Percentiles rank a stretch among this genome's conserved stretches.
These are phyloP conservation scores for Syngnathus scovelli DNA, from an alignment of 2,113 vertebrate genomes.

Conservation along the genomic window DNA sequence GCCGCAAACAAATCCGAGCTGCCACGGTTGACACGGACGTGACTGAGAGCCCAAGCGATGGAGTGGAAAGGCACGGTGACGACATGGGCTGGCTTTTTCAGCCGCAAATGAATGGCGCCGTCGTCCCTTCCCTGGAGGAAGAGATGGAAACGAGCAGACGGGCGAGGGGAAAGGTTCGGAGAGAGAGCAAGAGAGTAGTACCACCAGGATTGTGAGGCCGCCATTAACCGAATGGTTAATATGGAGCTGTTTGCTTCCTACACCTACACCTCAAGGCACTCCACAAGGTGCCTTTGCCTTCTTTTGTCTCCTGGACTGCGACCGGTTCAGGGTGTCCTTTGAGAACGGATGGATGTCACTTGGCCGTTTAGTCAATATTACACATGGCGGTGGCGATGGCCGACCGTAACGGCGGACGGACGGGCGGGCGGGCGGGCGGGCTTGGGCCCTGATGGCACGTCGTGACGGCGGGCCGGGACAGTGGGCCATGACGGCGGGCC, in stretches of 20 bases:
- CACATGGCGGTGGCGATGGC: too few species aligned
- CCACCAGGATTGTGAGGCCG: slow-evolving; percentile 74
- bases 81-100: slow-evolving; percentile 48
- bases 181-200: slow-evolving; percentile 49
- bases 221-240: slow-evolving; percentile 79
- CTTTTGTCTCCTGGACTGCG: slow-evolving; percentile 30
- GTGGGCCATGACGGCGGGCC: too few species aligned
- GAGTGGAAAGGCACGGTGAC: slow-evolving; percentile 31
- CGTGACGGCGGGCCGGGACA: too few species aligned
- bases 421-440: too few species aligned
- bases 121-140: slow-evolving; percentile 37
- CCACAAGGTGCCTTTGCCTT: slow-evolving; percentile 29
- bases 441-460: too few species aligned
- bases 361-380: slow-evolving; percentile 56
- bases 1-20: slow-evolving; percentile 58
- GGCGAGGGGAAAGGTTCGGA: slow-evolving; percentile 32
- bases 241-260: slow-evolving; percentile 79
- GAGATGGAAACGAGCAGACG: slow-evolving; percentile 42
- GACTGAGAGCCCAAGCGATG: slow-evolving; percentile 31
- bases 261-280: slow-evolving; percentile 32
- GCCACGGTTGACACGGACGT: slow-evolving; percentile 46
- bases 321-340: neutral
- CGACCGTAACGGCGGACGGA: too few species aligned
- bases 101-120: slow-evolving; percentile 49
- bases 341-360: slow-evolving; percentile 39